Conservation (phyloP, 1,140 invertebrate genomes). For the Drosophila orosa region DNA sequence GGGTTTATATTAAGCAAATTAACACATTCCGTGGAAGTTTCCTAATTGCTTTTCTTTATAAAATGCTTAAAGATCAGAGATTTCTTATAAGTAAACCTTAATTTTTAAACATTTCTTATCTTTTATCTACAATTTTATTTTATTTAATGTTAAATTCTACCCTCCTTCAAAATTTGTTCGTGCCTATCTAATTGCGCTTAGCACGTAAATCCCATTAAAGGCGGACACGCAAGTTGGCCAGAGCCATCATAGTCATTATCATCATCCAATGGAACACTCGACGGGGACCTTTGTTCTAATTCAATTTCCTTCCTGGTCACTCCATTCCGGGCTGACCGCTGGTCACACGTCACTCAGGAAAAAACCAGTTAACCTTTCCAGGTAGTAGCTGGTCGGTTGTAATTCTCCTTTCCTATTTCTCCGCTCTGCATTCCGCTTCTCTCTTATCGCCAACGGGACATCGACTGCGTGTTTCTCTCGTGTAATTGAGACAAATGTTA, state of each 20-base stretch:
- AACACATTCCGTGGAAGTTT: too few species aligned
- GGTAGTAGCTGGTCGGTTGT: slow-evolving; percentile 24
- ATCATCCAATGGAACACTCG: slow-evolving; percentile 48
- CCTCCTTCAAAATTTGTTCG: too few species aligned
- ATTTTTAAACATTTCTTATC: neutral
- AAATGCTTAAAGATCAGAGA: neutral
- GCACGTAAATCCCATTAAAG: slow-evolving; percentile 74
- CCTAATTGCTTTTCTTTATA: too few species aligned
- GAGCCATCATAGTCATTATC: slow-evolving; percentile 40
- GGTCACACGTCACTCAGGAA: slow-evolving; percentile 73
- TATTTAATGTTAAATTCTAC: neutral
- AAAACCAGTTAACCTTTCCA: slow-evolving; percentile 66
- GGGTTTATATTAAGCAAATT: too few species aligned
- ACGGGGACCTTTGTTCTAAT: slow-evolving; percentile 65
- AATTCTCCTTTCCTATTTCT: slow-evolving; percentile 29
- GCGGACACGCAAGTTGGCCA: slow-evolving; percentile 64
- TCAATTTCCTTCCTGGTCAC: slow-evolving; percentile 62
- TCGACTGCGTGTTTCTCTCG: slow-evolving; percentile 36
- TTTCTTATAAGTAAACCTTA: neutral
- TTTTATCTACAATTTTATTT: too few species aligned
- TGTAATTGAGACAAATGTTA: slow-evolving; percentile 71
- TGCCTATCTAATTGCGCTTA: slow-evolving; percentile 54
- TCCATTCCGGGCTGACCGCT: slow-evolving; percentile 56
- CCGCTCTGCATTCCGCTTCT: slow-evolving; percentile 3
- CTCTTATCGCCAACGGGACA: slow-evolving; percentile 56